phyloP scores from a whole-genome alignment of 2,797 vertebrate genomes.

The Orientallactaga sibirica region DNA sequence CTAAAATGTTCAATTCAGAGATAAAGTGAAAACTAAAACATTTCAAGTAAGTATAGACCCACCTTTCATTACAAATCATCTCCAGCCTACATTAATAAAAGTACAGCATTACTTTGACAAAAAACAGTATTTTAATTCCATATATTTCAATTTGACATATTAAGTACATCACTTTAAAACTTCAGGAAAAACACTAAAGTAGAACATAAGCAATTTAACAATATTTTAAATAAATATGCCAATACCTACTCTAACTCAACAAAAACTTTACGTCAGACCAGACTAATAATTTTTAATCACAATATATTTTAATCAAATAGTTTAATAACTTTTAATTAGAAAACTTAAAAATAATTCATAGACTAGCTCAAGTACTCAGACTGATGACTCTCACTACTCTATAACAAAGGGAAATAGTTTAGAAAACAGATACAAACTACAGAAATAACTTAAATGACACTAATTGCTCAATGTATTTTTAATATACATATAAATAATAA shows the following conservation, averaged over 20 bases:
- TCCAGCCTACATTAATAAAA: background rate
- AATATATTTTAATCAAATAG: background rate
- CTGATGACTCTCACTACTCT: background rate
- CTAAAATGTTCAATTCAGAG: background rate
- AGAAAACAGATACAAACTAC: background rate
- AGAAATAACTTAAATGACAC: background rate
- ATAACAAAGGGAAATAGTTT: constrained; percentile 14
- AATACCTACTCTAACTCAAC: background rate
- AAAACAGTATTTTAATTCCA: background rate
- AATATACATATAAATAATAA: too few relatives aligned
- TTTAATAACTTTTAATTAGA: constrained; percentile 33
- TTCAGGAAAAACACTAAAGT: background rate
- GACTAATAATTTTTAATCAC: constrained; percentile 7
- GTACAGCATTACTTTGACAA: background rate
- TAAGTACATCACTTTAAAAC: background rate
- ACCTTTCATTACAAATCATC: background rate
- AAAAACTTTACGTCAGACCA: constrained; percentile 34
- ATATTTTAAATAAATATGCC: background rate
- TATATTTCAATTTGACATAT: background rate
- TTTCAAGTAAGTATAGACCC: background rate
- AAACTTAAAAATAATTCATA: constrained; percentile 36
- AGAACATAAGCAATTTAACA: background rate
- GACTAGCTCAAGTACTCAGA: constrained; percentile 15
- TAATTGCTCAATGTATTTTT: background rate
- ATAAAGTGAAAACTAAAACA: background rate